A percentile compares a stretch with the other conserved stretches of the same genome.
Evolutionary conservation across 2,797 vertebrate genomes (phyloP).

Genomic region (Xenops minutus): DNA sequence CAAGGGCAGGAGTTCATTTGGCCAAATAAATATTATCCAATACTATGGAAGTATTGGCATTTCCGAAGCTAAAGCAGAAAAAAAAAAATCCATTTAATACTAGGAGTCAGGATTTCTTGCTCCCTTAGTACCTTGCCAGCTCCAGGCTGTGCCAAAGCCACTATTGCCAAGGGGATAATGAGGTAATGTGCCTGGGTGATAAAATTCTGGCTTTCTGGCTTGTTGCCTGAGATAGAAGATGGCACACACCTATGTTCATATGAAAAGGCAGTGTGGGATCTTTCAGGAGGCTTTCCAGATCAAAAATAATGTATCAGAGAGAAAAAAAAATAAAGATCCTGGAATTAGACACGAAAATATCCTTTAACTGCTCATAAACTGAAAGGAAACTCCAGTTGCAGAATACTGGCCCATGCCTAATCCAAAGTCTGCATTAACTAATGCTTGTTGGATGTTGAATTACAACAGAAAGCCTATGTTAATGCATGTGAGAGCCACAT

Average conservation of each 20-base stretch:
- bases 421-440: slow-evolving; percentile 71
- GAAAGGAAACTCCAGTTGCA: slow-evolving; percentile 30
- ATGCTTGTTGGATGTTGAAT: slow-evolving; percentile 77
- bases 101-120: background rate
- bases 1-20: background rate
- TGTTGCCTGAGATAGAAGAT: background rate
- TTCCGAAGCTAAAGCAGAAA: background rate
- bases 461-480: slow-evolving; percentile 75
- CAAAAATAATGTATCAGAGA: background rate
- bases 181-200: slow-evolving; percentile 41
- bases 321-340: background rate
- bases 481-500: slow-evolving; percentile 75
- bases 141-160: slow-evolving; percentile 34
- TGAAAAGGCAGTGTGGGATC: background rate
- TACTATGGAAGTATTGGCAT: background rate
- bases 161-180: slow-evolving; percentile 57
- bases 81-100: background rate
- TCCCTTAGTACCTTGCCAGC: slow-evolving; percentile 14
- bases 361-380: slow-evolving; percentile 20
- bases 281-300: background rate
- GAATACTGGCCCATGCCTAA: slow-evolving; percentile 48
- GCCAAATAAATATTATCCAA: background rate
- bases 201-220: slow-evolving; percentile 9
- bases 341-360: background rate
- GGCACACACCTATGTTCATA: slow-evolving; percentile 1